Evolutionary conservation across 2,113 vertebrate genomes (phyloP).

Genomic region (Cyanoramphus novaezelandiae): DNA sequence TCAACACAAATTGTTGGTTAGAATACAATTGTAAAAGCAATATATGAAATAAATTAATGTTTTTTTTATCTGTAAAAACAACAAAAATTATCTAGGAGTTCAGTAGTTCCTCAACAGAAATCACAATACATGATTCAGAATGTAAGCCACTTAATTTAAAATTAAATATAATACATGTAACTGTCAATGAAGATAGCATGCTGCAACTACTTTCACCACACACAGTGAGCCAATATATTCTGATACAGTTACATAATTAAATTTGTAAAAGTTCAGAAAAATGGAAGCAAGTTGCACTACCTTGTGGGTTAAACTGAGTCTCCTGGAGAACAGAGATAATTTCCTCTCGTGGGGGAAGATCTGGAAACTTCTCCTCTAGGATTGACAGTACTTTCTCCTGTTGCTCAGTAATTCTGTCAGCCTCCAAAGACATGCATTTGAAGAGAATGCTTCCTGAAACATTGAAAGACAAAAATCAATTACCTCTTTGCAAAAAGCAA

Average conservation of each 20-base stretch:
- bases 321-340: constrained; percentile 74
- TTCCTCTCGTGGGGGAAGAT: constrained; percentile 74
- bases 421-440: constrained; percentile 76
- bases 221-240: not conserved
- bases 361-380: constrained; percentile 80
- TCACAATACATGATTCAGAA: not conserved
- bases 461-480: not conserved
- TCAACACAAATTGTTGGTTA: not conserved
- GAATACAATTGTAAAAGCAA: not conserved
- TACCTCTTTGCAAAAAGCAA: not conserved
- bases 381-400: constrained; percentile 80
- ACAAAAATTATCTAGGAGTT: not conserved
- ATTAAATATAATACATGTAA: not conserved
- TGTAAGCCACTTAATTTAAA: not conserved
- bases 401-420: constrained; percentile 72
- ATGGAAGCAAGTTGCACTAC: constrained; percentile 31
- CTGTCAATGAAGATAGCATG: not conserved
- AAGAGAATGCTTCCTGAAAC: constrained; percentile 85
- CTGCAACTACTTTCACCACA: not conserved
- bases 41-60: not conserved
- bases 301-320: constrained; percentile 66
- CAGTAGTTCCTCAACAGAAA: not conserved
- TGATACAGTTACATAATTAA: not conserved
- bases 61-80: not conserved
- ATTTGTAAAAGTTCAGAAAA: not conserved